Evolutionary conservation across 2,888 invertebrate genomes (phyloP).

Genomic region (Phyllotreta striolata): DNA sequence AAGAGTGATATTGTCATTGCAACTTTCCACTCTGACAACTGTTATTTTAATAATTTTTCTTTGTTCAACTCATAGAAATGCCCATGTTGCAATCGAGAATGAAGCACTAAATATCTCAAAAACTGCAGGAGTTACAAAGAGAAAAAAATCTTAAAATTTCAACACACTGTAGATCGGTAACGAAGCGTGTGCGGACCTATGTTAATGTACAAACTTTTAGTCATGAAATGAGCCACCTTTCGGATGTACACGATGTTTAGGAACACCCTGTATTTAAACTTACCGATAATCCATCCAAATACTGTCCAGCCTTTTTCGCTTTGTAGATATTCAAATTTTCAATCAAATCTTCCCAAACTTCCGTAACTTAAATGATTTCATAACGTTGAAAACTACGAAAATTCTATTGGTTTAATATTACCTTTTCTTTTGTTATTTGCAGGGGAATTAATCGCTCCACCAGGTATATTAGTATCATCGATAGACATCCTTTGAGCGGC

Average conservation of each 20-base stretch:
- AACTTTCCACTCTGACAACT: not conserved
- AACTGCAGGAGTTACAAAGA: too few relatives aligned
- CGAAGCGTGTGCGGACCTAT: too few relatives aligned
- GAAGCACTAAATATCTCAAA: too few relatives aligned
- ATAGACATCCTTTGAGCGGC: conserved; percentile 33
- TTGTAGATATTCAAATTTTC: conserved; percentile 68
- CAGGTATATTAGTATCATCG: conserved; percentile 36
- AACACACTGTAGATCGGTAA: too few relatives aligned
- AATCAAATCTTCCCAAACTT: conserved; percentile 48
- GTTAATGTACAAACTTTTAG: too few relatives aligned
- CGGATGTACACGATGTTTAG: too few relatives aligned
- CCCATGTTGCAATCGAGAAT: too few relatives aligned
- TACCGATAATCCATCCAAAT: conserved; percentile 85
- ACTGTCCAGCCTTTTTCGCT: conserved; percentile 78
- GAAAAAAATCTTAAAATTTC: too few relatives aligned
- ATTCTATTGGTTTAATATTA: conserved; percentile 10
- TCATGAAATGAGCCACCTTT: too few relatives aligned
- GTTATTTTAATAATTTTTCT: too few relatives aligned
- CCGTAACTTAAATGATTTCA: conserved; percentile 29
- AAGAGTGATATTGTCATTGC: not conserved
- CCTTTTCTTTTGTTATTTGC: conserved; percentile 38
- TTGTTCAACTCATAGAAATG: too few relatives aligned
- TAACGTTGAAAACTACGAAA: conserved; percentile 14
- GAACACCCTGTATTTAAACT: conserved; percentile 6
- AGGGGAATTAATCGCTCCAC: conserved; percentile 2